These are phyloP conservation scores for Drosophila paracracens DNA, from an alignment of 2,888 invertebrate species.

Conservation along the genomic window DNA sequence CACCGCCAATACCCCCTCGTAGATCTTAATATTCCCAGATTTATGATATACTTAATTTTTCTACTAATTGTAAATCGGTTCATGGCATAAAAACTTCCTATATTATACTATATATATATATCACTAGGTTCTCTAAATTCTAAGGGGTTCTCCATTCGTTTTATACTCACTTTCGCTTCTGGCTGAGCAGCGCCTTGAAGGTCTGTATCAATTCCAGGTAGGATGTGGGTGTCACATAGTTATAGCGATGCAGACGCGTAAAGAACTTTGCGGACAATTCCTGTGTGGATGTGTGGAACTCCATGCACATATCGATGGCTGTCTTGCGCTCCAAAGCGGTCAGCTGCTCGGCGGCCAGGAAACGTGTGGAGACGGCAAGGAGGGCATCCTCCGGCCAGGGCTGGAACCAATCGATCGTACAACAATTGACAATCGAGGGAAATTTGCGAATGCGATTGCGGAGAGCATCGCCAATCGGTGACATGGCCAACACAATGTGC, in stretches of 20 bases:
- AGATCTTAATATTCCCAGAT: too few species aligned
- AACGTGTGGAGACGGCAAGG: slow-evolving; percentile 93
- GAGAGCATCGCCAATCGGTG: slow-evolving; percentile 94
- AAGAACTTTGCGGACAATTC: slow-evolving; percentile 88
- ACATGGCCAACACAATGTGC: slow-evolving; percentile 95
- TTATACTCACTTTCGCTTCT: slow-evolving; percentile 89
- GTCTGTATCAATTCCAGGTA: slow-evolving; percentile 96
- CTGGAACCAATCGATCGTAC: slow-evolving; percentile 98
- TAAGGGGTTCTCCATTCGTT: neutral
- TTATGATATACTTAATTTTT: too few species aligned
- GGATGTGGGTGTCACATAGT: slow-evolving; percentile 97
- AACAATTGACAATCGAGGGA: slow-evolving; percentile 96
- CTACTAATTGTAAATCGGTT: too few species aligned
- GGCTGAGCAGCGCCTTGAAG: slow-evolving; percentile 91
- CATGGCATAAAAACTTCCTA: too few species aligned
- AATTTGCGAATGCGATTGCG: slow-evolving; percentile 94
- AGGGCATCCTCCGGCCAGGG: slow-evolving; percentile 97
- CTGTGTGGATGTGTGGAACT: slow-evolving; percentile 94
- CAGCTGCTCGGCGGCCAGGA: slow-evolving; percentile 92
- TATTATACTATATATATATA: neutral
- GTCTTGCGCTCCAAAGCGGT: slow-evolving; percentile 90
- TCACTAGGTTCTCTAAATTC: neutral
- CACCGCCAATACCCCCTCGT: too few species aligned
- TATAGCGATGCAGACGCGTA: slow-evolving; percentile 89
- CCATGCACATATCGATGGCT: slow-evolving; percentile 95